Conservation (phyloP, 2,888 invertebrate species). For the Drosophila yooni region DNA sequence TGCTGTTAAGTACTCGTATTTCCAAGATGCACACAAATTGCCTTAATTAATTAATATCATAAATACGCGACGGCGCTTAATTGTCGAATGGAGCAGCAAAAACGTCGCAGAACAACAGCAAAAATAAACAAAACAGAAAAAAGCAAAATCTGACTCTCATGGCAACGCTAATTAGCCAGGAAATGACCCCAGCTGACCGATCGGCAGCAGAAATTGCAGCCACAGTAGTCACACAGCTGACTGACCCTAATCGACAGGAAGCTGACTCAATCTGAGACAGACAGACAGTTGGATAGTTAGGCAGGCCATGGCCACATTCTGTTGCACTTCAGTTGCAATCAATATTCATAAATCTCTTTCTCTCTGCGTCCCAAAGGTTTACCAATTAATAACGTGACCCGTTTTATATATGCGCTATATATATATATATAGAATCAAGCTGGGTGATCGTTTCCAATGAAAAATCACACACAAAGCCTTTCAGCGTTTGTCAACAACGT, state of each 20-base stretch:
- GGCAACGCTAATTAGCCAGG: slow-evolving; percentile 82
- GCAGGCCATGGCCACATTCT: slow-evolving; percentile 48
- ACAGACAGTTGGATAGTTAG: slow-evolving; percentile 5
- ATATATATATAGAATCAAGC: slow-evolving; percentile 63
- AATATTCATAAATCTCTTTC: slow-evolving; percentile 76
- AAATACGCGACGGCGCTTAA: slow-evolving; percentile 78
- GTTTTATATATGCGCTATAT: slow-evolving; percentile 55
- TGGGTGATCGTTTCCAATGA: slow-evolving; percentile 80
- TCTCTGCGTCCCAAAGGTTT: slow-evolving; percentile 57
- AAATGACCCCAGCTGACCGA: slow-evolving; percentile 83
- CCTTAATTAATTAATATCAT: slow-evolving; percentile 80
- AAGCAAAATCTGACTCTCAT: slow-evolving; percentile 45
- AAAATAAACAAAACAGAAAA: slow-evolving; percentile 23
- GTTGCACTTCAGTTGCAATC: slow-evolving; percentile 77
- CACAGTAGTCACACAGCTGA: slow-evolving; percentile 62
- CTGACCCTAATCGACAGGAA: slow-evolving; percentile 80
- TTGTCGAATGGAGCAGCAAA: slow-evolving; percentile 56
- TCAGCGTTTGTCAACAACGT: slow-evolving; percentile 74
- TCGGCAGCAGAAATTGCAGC: slow-evolving; percentile 49
- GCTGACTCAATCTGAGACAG: slow-evolving; percentile 74
- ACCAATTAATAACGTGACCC: slow-evolving; percentile 81
- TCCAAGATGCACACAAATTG: slow-evolving; percentile 71
- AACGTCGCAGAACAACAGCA: slow-evolving; percentile 20
- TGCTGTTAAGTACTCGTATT: slow-evolving; percentile 41
- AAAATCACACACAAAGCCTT: slow-evolving; percentile 80